phyloP scores from a whole-genome alignment of 2,888 invertebrate species.

The Idaea biselata region DNA sequence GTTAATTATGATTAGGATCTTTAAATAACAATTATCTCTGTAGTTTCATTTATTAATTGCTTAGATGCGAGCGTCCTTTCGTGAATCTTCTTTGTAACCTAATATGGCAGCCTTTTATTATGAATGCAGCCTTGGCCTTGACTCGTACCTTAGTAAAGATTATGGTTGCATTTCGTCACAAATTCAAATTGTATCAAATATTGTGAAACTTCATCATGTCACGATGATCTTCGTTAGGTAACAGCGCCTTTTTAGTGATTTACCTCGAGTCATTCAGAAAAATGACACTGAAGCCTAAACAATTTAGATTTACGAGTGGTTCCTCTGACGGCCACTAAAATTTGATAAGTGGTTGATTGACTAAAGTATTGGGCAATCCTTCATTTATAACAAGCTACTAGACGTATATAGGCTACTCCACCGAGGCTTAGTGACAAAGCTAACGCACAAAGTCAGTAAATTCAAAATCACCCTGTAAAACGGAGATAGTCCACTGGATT shows the following conservation, averaged over 20 bases:
- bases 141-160: background rate
- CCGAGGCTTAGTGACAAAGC: no score
- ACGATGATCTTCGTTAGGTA: background rate
- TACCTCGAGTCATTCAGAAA: no score
- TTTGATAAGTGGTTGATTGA: background rate
- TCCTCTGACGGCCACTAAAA: background rate
- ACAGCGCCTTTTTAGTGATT: background rate
- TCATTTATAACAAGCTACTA: background rate
- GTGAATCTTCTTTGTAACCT: background rate
- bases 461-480: no score
- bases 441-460: no score
- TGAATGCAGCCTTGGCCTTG: background rate
- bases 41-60: constrained; percentile 1
- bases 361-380: background rate
- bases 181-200: background rate
- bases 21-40: background rate
- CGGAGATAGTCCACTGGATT: no score
- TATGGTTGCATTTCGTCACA: background rate
- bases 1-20: background rate
- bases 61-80: background rate
- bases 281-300: no score
- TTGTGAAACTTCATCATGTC: background rate
- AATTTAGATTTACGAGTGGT: background rate
- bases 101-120: background rate
- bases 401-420: no score